Conservation (phyloP, 2,888 invertebrate species). For the Calliphora vomitoria region DNA sequence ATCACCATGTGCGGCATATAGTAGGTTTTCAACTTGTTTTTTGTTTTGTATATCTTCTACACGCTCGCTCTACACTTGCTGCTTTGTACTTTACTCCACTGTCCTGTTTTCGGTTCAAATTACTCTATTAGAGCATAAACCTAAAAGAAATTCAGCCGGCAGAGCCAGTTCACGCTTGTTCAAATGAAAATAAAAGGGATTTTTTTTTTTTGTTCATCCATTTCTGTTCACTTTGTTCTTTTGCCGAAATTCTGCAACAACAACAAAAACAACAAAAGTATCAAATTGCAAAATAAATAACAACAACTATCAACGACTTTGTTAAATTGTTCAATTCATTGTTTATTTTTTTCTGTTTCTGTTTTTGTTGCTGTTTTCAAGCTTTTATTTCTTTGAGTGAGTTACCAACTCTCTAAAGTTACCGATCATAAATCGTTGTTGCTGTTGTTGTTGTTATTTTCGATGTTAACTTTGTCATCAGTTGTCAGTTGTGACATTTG, state of each 20-base stretch:
- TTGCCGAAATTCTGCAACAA: constrained; percentile 57
- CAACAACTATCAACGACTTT: constrained; percentile 46
- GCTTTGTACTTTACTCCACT: constrained; percentile 41
- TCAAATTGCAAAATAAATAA: constrained; percentile 60
- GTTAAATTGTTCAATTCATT: constrained; percentile 61
- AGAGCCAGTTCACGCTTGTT: constrained; percentile 57
- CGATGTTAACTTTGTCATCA: constrained; percentile 8
- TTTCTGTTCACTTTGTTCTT: constrained; percentile 67
- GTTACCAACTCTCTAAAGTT: constrained; percentile 6
- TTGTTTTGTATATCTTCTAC: constrained; percentile 2
- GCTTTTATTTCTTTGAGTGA: constrained; percentile 5
- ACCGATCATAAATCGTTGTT: constrained; percentile 41
- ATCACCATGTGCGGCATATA: constrained; percentile 43
- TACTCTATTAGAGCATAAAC: constrained; percentile 68
- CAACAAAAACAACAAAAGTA: constrained; percentile 15
- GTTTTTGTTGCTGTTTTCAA: too few relatives aligned
- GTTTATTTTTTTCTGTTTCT: constrained; percentile 29
- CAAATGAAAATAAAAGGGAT: constrained; percentile 67
- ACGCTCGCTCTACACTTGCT: neutral
- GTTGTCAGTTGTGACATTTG: constrained; percentile 48
- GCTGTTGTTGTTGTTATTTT: constrained; percentile 2
- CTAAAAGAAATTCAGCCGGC: constrained; percentile 57
- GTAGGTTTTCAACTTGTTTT: constrained; percentile 34
- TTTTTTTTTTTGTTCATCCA: constrained; percentile 13
- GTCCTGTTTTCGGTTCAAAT: constrained; percentile 65